These are phyloP conservation scores for Proctacanthus coquilletti DNA, from an alignment of 1,140 invertebrate genomes.

Conservation along the genomic window DNA sequence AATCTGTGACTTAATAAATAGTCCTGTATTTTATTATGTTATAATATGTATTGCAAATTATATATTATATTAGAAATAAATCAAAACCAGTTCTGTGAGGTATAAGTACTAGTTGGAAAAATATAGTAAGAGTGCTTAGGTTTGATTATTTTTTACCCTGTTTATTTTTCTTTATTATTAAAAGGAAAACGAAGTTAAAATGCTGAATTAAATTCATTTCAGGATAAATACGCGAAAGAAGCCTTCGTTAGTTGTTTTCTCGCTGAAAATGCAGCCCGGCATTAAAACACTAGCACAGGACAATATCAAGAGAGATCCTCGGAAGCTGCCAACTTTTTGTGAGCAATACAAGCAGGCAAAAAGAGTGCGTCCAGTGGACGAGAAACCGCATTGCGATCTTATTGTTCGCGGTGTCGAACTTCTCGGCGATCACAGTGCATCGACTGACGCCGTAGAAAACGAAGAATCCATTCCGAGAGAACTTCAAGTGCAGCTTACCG, in stretches of 20 bases:
- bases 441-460: neutral
- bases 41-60: no score
- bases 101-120: no score
- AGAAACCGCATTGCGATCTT: conserved; percentile 1
- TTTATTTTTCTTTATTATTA: no score
- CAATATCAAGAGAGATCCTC: neutral
- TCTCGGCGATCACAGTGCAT: neutral
- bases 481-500: neutral
- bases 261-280: neutral
- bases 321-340: neutral
- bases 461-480: neutral
- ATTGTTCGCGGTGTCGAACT: neutral
- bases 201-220: no score
- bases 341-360: neutral
- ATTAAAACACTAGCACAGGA: neutral
- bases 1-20: no score
- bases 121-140: no score
- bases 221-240: neutral
- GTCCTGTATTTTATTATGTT: no score
- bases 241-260: neutral
- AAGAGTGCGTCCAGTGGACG: no score
- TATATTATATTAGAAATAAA: no score
- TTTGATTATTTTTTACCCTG: no score
- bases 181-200: no score
- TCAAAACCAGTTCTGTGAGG: no score